Evolutionary conservation across 2,797 vertebrate genomes (phyloP).

Genomic region (Intellagama lesueurii): DNA sequence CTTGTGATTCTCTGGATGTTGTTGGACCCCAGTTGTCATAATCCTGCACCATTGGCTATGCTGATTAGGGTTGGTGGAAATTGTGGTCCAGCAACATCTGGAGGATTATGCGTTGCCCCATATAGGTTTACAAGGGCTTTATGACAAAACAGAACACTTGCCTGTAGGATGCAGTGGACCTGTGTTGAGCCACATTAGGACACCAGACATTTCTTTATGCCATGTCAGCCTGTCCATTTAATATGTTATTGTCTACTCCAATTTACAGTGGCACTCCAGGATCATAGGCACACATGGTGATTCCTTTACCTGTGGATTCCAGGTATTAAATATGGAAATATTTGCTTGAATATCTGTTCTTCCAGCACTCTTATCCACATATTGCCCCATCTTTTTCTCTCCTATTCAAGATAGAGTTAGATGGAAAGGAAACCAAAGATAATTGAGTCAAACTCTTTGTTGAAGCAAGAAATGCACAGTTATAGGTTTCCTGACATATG

Average conservation of each 20-base stretch:
- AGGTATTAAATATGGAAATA: background rate
- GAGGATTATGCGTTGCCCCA: background rate
- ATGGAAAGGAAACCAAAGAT: background rate
- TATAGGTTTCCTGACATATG: too few relatives aligned
- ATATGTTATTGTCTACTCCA: too few relatives aligned
- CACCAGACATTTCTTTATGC: too few relatives aligned
- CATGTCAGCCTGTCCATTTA: too few relatives aligned
- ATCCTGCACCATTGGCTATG: background rate
- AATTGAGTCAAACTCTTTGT: too few relatives aligned
- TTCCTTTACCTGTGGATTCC: background rate
- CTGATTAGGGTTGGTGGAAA: background rate
- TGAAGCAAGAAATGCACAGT: too few relatives aligned
- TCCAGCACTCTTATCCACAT: background rate
- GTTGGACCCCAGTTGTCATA: background rate
- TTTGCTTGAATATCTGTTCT: background rate
- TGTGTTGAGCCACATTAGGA: too few relatives aligned
- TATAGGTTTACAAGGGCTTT: too few relatives aligned
- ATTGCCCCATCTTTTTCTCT: background rate
- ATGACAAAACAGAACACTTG: too few relatives aligned
- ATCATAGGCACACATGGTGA: too few relatives aligned
- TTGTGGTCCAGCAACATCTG: background rate
- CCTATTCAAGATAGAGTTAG: background rate
- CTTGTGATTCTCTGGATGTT: background rate
- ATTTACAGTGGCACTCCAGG: too few relatives aligned
- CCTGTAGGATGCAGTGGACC: too few relatives aligned